Evolutionary conservation across 1,140 invertebrate genomes (phyloP), one percentile per base, ranked within the genome.

Genomic region (Ceratoteleas bidentatus): DNA sequence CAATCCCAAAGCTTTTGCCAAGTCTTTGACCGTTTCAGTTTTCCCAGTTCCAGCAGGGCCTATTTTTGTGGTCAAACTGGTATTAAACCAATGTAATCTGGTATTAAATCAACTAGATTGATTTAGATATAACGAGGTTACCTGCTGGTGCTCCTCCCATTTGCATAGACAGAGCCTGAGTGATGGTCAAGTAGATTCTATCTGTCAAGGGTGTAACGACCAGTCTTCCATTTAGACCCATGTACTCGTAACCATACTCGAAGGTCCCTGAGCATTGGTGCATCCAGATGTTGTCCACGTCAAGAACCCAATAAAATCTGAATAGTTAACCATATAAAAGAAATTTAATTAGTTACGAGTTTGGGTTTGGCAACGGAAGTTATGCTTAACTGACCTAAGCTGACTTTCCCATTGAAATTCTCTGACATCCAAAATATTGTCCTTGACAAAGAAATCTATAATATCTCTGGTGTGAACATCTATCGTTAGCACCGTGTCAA

Each of bases 331-430:
- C 8, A 43, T 3, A 3, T 11, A 43, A 43, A 43, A 38, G 6
- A 11, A 43, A 43, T 43, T 36, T 9, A 36, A 6, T 6, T 45
- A 45, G 10, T 45, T 45, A 6, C 7, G n/a, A 10, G 34, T 4
- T 43, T 43, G 11, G 8, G 8, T 49, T 47, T 40, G 43, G 38
- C 49, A n/a, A n/a, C n/a, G n/a, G n/a, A n/a, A n/a, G n/a, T n/a
- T n/a, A n/a, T n/a, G n/a, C n/a, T n/a, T n/a, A n/a, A n/a, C 45
- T 58, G 58, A 88, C 90, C 89, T 87, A 64, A 98, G 92, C 90
- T 98, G 97, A 87, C 96, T 97, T 90, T 98, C 96, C 97, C 97
- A 98, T 77, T 96, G 95, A 86, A 98, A 98, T 89, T 98, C 97
- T 64, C 94, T 91, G 0, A 94, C 94, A 87, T 97, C 95, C 33